A percentile compares a stretch with the other conserved stretches of the same genome.
Evolutionary conservation across 2,113 vertebrate genomes (phyloP).

Genomic region (Litocranius walleri): DNA sequence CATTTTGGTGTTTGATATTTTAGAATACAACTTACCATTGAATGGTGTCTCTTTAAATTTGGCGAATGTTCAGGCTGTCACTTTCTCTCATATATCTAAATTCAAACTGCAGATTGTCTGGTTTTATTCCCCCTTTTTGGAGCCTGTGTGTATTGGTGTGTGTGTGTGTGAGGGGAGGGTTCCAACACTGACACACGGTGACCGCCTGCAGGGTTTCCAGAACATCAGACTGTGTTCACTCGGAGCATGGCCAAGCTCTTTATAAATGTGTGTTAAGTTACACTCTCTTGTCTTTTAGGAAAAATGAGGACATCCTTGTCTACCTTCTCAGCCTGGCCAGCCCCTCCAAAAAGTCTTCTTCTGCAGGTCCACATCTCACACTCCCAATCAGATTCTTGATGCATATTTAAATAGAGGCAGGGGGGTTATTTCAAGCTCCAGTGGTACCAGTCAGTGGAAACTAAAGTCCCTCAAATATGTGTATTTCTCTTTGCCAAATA

Average conservation of each 20-base stretch:
- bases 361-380: background rate
- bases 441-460: background rate
- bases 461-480: background rate
- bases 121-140: background rate
- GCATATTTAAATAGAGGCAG: background rate
- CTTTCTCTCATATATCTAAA: conserved; percentile 49
- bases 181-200: background rate
- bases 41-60: conserved; percentile 60
- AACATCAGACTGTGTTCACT: background rate
- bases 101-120: conserved; percentile 40
- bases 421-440: background rate
- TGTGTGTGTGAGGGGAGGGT: background rate
- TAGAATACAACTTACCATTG: conserved; percentile 62
- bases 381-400: background rate
- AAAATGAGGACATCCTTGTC: background rate
- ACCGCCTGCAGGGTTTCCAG: background rate
- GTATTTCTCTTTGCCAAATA: background rate
- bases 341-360: background rate
- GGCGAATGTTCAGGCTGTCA: conserved; percentile 56
- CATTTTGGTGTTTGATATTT: conserved; percentile 64
- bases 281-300: background rate
- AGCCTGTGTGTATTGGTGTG: background rate
- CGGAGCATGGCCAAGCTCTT: background rate
- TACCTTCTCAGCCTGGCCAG: background rate
- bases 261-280: background rate